phyloP scores from a whole-genome alignment of 2,888 invertebrate genomes.

The Cyclophora punctaria region DNA sequence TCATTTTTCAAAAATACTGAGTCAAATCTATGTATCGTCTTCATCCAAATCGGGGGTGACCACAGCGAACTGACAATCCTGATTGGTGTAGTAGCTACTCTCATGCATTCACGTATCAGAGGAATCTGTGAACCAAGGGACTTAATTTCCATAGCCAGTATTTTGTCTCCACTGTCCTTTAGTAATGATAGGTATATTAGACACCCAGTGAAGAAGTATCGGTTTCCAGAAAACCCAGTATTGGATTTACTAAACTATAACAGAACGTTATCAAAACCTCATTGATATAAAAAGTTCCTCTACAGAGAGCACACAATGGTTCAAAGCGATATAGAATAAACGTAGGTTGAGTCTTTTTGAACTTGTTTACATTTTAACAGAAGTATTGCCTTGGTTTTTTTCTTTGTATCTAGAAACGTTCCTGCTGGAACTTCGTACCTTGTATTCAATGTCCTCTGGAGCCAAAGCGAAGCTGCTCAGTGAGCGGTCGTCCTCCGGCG shows the following conservation, averaged over 20 bases:
- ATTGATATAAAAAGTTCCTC: neutral
- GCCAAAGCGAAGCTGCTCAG: conserved; percentile 78
- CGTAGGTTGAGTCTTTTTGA: neutral
- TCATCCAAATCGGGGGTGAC: conserved; percentile 80
- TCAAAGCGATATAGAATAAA: neutral
- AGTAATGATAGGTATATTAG: too few relatives aligned
- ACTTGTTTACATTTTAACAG: neutral
- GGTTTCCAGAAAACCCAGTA: neutral
- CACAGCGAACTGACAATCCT: conserved; percentile 67
- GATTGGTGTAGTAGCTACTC: conserved; percentile 38
- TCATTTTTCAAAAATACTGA: conserved; percentile 54
- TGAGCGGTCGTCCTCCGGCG: conserved; percentile 57
- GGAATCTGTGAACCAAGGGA: conserved; percentile 32
- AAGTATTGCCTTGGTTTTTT: neutral
- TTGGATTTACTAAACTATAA: neutral
- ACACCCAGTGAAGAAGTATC: too few relatives aligned
- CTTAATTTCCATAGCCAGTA: too few relatives aligned
- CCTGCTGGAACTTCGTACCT: conserved; percentile 51
- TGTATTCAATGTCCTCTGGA: conserved; percentile 78
- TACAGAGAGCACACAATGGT: neutral
- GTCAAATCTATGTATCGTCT: conserved; percentile 52
- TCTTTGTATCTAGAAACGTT: too few relatives aligned
- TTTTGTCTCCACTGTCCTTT: too few relatives aligned
- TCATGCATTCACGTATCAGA: conserved; percentile 43
- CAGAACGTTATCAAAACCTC: neutral